A percentile compares a stretch with the other conserved stretches of the same genome.
These are phyloP conservation scores for Limnephilus rhombicus DNA, from an alignment of 2,888 invertebrate species.

Conservation along the genomic window DNA sequence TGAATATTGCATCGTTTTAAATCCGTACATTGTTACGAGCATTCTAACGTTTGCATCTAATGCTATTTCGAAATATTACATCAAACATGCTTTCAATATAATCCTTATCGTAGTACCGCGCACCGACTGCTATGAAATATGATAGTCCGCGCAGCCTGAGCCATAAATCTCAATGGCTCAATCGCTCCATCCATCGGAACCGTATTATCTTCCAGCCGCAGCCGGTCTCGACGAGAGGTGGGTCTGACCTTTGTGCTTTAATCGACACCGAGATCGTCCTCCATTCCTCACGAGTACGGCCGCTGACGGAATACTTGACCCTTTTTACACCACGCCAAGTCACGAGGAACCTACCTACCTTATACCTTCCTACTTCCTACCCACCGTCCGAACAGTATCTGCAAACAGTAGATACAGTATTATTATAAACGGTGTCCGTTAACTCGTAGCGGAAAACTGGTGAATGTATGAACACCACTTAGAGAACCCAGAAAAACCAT, in stretches of 20 bases:
- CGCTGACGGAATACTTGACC: constrained; percentile 32
- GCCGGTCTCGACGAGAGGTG: constrained; percentile 14
- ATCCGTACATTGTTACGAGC: neutral
- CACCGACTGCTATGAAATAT: neutral
- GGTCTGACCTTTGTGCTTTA: constrained; percentile 29
- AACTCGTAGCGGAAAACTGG: too few species aligned
- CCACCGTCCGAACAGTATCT: neutral
- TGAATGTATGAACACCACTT: too few species aligned
- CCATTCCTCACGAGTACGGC: constrained; percentile 16
- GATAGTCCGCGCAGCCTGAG: neutral
- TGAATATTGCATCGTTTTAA: neutral
- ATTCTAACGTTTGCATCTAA: neutral
- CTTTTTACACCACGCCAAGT: constrained; percentile 32
- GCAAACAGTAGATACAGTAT: neutral
- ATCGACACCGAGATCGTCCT: constrained; percentile 18
- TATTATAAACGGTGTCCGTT: neutral
- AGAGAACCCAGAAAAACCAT: too few species aligned
- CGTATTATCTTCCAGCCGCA: constrained; percentile 8
- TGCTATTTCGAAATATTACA: neutral
- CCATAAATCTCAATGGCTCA: constrained; percentile 38
- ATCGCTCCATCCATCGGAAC: constrained; percentile 29
- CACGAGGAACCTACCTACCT: constrained; percentile 24
- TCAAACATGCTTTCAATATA: neutral
- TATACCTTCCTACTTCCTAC: neutral
- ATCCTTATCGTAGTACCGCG: neutral